Base-by-base conservation (phyloP, 37 sponge, comb jelly and placozoan genomes). In the Aplysina aerophoba region DNA sequence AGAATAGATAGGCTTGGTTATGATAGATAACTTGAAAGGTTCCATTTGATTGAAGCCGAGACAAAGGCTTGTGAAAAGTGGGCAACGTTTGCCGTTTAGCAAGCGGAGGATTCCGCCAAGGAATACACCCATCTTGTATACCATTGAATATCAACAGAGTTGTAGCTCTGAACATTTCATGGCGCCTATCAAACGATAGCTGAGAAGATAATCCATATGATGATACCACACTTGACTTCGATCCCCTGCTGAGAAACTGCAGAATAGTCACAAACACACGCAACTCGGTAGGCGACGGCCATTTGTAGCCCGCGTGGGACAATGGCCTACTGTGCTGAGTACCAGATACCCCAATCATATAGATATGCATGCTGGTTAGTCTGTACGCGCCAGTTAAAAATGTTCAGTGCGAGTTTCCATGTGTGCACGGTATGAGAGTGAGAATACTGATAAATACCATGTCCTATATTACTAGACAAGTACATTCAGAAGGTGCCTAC, bases 171-270 rank as follows among this genome's bases (percentile, higher is more conserved):
- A 69, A 30, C 71, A 69, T 31, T 69, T 6, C 19, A 30, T 27
- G 71, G 30, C 12, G 22, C 22, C 66, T 65, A 65, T 65, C 66
- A 65, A 65, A 65, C 34, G 28, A 69, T 69, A 69, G 71, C 71
- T 69, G 34, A n/a, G 71, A 16, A 16, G 66, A 69, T 69, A 27
- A 69, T 33, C 33, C 30, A 69, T 30, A 27, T 3, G 34, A 69
- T 69, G 71, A 69, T 69, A 69, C 71, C 71, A 69, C 22, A 65
- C 71, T 31, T 69, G 4, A 69, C 71, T 69, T 69, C 71, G 30
- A 13, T 12, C 71, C 71, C 12, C 34, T 31, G 71, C 71, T 69
- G 71, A 31, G 71, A 69, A 69, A 3, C 71, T 69, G 71, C 4
- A 69, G 30, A 69, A 69, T 69, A 69, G 11, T 69, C 33, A 35